Conservation (phyloP, 2,113 vertebrate genomes). For the Paramormyrops kingsleyae region DNA sequence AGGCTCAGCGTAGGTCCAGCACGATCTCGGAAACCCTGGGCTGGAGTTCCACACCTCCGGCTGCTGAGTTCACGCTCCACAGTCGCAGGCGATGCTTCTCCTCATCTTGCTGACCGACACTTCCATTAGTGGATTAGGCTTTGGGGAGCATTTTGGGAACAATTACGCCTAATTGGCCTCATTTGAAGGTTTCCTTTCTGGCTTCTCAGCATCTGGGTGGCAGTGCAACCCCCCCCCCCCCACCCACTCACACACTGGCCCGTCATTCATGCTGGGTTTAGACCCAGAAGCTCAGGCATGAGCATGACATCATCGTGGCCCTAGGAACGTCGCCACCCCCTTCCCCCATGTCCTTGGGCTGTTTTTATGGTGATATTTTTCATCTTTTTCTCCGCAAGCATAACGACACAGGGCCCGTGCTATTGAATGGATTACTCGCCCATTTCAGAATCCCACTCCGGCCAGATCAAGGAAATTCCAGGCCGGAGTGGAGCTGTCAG, state of each 20-base stretch:
- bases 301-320: background rate
- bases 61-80: background rate
- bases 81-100: background rate
- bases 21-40: background rate
- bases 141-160: conserved; percentile 36
- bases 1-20: background rate
- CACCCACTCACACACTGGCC: too few relatives aligned
- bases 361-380: background rate
- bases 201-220: conserved; percentile 44
- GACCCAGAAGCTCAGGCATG: background rate
- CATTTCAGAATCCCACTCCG: background rate
- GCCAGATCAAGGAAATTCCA: background rate
- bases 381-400: background rate
- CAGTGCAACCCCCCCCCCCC: background rate
- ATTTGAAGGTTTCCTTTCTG: conserved; percentile 54
- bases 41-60: background rate
- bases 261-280: background rate
- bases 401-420: background rate
- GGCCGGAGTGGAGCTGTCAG: background rate
- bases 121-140: conserved; percentile 32
- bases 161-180: conserved; percentile 48
- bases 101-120: conserved; percentile 24
- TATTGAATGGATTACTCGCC: background rate
- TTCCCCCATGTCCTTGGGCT: background rate
- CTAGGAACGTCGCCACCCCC: background rate